Evolutionary conservation across 1,140 invertebrate species (phyloP).

Genomic region (Scaptomyza montana): DNA sequence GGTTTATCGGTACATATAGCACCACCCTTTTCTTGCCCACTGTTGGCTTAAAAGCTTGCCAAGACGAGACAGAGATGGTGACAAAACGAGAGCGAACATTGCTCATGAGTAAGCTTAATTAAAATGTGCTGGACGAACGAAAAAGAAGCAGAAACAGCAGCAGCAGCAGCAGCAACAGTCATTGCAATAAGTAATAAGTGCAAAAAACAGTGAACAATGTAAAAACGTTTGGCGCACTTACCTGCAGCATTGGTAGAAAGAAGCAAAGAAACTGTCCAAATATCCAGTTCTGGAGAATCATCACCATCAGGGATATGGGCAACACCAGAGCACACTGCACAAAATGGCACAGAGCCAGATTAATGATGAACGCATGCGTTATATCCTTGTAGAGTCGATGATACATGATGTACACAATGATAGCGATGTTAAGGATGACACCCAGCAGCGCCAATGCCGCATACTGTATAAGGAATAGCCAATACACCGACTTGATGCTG

Average conservation of each 20-base stretch:
- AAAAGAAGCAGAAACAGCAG: not conserved
- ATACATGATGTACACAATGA: constrained; percentile 86
- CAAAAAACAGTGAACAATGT: not conserved
- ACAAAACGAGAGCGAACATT: constrained; percentile 2
- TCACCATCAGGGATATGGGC: constrained; percentile 88
- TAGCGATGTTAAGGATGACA: constrained; percentile 85
- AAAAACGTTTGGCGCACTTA: constrained; percentile 72
- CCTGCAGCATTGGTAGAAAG: constrained; percentile 90
- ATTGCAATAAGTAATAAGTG: constrained; percentile 19
- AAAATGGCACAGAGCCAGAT: constrained; percentile 88
- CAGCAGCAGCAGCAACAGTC: too few relatives aligned
- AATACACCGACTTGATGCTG: constrained; percentile 86
- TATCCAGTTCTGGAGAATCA: constrained; percentile 90
- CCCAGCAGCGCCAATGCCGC: constrained; percentile 86
- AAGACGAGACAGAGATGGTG: not conserved
- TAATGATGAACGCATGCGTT: constrained; percentile 88
- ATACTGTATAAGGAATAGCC: constrained; percentile 88
- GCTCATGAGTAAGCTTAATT: constrained; percentile 51
- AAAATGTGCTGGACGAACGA: constrained; percentile 14
- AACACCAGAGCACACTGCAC: constrained; percentile 88
- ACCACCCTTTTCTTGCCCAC: constrained; percentile 11
- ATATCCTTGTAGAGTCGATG: constrained; percentile 87
- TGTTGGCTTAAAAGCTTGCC: constrained; percentile 17
- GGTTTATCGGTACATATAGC: constrained; percentile 40
- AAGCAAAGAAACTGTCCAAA: constrained; percentile 90